A percentile compares a stretch with the other conserved stretches of the same genome.
phyloP scores from a whole-genome alignment of 2,888 invertebrate genomes.

The Drosophila barbarae region DNA sequence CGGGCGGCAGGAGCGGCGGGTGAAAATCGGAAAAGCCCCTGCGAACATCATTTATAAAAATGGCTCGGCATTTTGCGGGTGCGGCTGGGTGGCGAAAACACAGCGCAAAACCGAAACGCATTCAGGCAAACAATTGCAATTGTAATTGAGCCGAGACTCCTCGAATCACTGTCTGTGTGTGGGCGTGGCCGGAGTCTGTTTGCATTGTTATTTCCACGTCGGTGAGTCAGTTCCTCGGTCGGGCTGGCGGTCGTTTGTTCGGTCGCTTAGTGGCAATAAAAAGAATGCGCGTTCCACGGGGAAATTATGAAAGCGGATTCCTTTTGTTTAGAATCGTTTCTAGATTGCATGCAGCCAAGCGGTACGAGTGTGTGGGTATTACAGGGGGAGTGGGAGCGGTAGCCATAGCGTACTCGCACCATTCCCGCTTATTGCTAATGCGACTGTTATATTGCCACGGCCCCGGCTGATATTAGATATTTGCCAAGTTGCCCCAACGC shows the following conservation, averaged over 20 bases:
- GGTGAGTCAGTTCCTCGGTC: conserved; percentile 57
- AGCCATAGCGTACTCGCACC: conserved; percentile 58
- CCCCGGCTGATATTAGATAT: conserved; percentile 29
- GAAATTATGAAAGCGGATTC: conserved; percentile 76
- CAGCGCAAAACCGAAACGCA: conserved; percentile 70
- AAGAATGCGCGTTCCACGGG: conserved; percentile 73
- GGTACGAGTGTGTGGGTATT: conserved; percentile 14
- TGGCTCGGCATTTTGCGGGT: conserved; percentile 53
- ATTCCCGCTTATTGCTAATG: conserved; percentile 71
- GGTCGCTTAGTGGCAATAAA: conserved; percentile 76
- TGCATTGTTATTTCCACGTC: conserved; percentile 68
- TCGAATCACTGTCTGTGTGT: conserved; percentile 42
- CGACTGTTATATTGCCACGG: conserved; percentile 49
- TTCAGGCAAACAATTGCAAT: conserved; percentile 75
- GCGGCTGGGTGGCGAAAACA: conserved; percentile 46
- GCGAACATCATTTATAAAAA: conserved; percentile 69
- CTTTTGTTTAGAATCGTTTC: conserved; percentile 75
- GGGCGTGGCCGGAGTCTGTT: conserved; percentile 19
- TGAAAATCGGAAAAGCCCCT: conserved; percentile 41
- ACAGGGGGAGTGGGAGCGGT: conserved; percentile 5
- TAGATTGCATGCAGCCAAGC: conserved; percentile 66
- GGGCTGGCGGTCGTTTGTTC: conserved; percentile 29
- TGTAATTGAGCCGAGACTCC: conserved; percentile 74
- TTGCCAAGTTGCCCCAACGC: conserved; percentile 40
- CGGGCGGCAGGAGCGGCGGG: neutral